Base-by-base conservation (phyloP, 1,140 invertebrate genomes). In the Drosophila lowei region DNA sequence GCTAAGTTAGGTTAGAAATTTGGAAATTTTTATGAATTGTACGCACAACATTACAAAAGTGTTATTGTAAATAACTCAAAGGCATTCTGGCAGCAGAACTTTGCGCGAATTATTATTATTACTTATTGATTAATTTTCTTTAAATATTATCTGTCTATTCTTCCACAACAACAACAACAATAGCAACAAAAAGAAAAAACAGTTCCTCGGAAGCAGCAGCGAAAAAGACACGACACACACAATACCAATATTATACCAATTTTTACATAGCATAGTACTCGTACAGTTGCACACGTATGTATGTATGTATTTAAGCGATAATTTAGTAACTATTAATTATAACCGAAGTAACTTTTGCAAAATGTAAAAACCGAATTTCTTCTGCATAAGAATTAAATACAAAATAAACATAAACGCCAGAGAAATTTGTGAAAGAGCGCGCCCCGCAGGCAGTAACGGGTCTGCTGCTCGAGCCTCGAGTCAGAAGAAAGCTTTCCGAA, bases 41-140 rank as follows among this genome's bases (percentile, higher is more conserved):
- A 63, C 60, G 71, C 71, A 73, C 71, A 73, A 73, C 71, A 74
- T 68, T 68, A 70, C 66, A 34, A 57, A 70, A 55, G 64, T 57
- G 60, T 74, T 66, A 74, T 74, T 74, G 72, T 75, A 75, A 67
- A 75, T 75, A 75, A 74, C 62, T 74, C 71, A 65, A 75, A 74
- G 48, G 66, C 66, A 70, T 70, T 68, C 66, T 70, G 63, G 65
- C 52, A n/a, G 62, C 16, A 21, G 4, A 48, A 18, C 18, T 67
- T 18, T 21, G 41, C 16, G 42, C 42, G 16, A 18, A 62, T 38
- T 49, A 49, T 9, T 70, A 68, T 68, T 23, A 47, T 25, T 25
- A 57, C 16, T 50, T 43, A 38, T 38, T 47, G n/a, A 23, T 72
- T 60, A 50, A 25, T 25, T 25, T 25, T 25, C 5, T 46, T n/a